These are phyloP conservation scores for Calliopsis andreniformis DNA, from an alignment of 1,140 invertebrate species.

Conservation along the genomic window DNA sequence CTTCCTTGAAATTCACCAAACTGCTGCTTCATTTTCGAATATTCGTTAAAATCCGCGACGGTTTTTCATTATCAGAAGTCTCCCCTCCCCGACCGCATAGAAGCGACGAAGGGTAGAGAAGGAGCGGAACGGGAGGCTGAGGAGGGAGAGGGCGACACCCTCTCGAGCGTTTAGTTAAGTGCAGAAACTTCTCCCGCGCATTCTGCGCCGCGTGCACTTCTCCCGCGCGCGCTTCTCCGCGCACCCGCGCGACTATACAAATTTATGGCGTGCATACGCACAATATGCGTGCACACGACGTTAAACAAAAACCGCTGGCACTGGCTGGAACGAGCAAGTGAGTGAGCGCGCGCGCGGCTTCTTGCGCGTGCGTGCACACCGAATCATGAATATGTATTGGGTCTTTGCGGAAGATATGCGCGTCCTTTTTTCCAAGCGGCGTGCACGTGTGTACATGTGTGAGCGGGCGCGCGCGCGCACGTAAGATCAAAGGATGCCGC, in stretches of 20 bases:
- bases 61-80: slow-evolving; percentile 38
- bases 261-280: slow-evolving; percentile 69
- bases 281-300: slow-evolving; percentile 65
- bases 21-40: background rate
- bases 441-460: slow-evolving; percentile 55
- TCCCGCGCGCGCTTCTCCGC: background rate
- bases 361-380: slow-evolving; percentile 46
- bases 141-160: slow-evolving; percentile 29
- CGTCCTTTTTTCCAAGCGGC: slow-evolving; percentile 61
- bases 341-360: slow-evolving; percentile 20
- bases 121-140: background rate
- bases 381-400: slow-evolving; percentile 67
- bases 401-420: slow-evolving; percentile 64
- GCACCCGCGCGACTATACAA: slow-evolving; percentile 54
- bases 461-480: no score
- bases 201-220: slow-evolving; percentile 53
- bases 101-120: background rate
- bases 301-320: slow-evolving; percentile 63
- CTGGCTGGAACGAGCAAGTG: no score
- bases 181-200: slow-evolving; percentile 65
- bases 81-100: background rate
- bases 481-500: slow-evolving; percentile 67
- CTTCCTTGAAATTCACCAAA: background rate
- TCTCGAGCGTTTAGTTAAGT: slow-evolving; percentile 60
- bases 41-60: background rate